Percentiles rank a stretch among this genome's conserved stretches.
phyloP scores from a whole-genome alignment of 2,797 vertebrate genomes.

The Sitta carolinensis region DNA sequence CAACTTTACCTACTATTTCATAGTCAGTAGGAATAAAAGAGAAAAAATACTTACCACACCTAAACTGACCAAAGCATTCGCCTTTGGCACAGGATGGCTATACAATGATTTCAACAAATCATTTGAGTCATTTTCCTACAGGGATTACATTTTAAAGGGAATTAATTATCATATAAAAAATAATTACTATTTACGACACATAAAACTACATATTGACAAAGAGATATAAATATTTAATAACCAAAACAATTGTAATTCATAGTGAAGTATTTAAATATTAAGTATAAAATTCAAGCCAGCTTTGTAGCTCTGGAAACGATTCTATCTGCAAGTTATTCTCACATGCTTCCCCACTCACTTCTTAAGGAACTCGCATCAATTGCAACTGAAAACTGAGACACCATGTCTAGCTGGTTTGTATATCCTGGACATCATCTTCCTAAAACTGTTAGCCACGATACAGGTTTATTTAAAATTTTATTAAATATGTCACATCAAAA shows the following conservation, averaged over 20 bases:
- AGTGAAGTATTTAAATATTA: background rate
- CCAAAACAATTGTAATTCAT: background rate
- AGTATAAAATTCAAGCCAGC: background rate
- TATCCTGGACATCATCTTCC: background rate
- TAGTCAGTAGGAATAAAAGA: background rate
- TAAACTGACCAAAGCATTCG: constrained; percentile 88
- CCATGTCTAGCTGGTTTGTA: background rate
- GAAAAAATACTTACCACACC: constrained; percentile 87
- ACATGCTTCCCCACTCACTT: background rate
- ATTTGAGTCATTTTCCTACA: constrained; percentile 91
- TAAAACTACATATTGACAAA: background rate
- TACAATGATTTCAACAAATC: constrained; percentile 91
- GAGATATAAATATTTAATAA: background rate
- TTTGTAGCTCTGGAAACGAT: background rate
- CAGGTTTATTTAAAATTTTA: background rate
- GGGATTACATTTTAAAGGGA: constrained; percentile 33
- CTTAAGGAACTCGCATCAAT: background rate
- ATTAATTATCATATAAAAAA: background rate
- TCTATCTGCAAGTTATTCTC: background rate
- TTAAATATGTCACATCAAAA: background rate
- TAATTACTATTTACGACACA: background rate
- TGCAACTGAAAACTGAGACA: background rate
- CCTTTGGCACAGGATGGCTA: constrained; percentile 90
- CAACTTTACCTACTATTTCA: background rate
- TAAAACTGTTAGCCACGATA: background rate